Percentiles rank a stretch among this genome's conserved stretches.
These are phyloP conservation scores for Bambusicola thoracicus DNA, from an alignment of 2,113 vertebrate genomes.

Conservation along the genomic window DNA sequence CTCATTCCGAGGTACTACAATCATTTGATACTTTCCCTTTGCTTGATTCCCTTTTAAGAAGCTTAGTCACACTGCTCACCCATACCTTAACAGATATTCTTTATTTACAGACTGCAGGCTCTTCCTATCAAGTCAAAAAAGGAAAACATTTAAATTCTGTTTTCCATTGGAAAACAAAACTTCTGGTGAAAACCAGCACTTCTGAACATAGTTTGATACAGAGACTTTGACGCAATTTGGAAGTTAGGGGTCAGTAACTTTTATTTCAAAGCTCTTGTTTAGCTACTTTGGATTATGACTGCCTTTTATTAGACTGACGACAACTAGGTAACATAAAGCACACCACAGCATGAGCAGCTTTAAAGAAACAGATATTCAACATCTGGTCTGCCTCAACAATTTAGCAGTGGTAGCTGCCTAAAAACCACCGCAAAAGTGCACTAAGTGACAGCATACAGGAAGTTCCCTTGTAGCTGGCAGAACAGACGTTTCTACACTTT, in stretches of 20 bases:
- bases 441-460: background rate
- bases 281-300: background rate
- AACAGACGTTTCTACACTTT: background rate
- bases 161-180: background rate
- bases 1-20: background rate
- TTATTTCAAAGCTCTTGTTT: background rate
- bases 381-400: background rate
- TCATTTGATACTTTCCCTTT: background rate
- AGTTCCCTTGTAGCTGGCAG: background rate
- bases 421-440: background rate
- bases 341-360: background rate
- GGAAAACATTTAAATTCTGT: background rate
- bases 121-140: background rate
- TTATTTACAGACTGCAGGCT: background rate
- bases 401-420: background rate
- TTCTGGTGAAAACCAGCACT: background rate
- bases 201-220: background rate
- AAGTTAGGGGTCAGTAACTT: background rate
- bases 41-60: background rate
- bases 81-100: background rate
- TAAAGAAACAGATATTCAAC: background rate
- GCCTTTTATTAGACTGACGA: background rate
- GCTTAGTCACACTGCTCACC: background rate
- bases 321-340: background rate
- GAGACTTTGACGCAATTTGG: background rate